phyloP scores from a whole-genome alignment of 2,113 vertebrate genomes.

The Calyptomena viridis region DNA sequence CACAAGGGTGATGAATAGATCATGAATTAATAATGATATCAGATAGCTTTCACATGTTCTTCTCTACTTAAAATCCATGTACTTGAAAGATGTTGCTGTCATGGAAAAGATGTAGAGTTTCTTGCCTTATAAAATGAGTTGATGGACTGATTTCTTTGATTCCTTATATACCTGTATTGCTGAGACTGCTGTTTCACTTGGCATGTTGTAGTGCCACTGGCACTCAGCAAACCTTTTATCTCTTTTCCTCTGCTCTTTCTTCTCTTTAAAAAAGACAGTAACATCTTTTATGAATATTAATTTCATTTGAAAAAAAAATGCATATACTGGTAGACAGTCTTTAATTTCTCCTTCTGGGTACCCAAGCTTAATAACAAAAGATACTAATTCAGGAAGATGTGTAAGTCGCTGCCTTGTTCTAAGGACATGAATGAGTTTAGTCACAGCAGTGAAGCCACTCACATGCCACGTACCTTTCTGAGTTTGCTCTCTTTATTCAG shows the following conservation, averaged over 20 bases:
- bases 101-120: constrained; percentile 17
- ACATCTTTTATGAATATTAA: constrained; percentile 39
- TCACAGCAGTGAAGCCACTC: not conserved
- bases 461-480: not conserved
- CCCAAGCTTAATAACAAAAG: not conserved
- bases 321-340: not conserved
- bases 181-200: constrained; percentile 37
- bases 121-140: not conserved
- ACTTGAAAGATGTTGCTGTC: constrained; percentile 42
- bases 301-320: not conserved
- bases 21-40: constrained; percentile 42
- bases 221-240: constrained; percentile 49
- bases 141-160: constrained; percentile 11
- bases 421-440: constrained; percentile 1
- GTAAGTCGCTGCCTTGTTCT: not conserved
- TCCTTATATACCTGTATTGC: constrained; percentile 20
- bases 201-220: not conserved
- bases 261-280: not conserved
- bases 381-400: not conserved
- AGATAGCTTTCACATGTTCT: constrained; percentile 18
- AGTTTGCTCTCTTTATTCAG: not conserved
- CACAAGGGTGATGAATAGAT: not conserved
- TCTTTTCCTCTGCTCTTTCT: constrained; percentile 14
- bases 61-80: not conserved
- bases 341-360: constrained; percentile 17